phyloP scores from a whole-genome alignment of 2,113 vertebrate species.

The Hippocampus zosterae region DNA sequence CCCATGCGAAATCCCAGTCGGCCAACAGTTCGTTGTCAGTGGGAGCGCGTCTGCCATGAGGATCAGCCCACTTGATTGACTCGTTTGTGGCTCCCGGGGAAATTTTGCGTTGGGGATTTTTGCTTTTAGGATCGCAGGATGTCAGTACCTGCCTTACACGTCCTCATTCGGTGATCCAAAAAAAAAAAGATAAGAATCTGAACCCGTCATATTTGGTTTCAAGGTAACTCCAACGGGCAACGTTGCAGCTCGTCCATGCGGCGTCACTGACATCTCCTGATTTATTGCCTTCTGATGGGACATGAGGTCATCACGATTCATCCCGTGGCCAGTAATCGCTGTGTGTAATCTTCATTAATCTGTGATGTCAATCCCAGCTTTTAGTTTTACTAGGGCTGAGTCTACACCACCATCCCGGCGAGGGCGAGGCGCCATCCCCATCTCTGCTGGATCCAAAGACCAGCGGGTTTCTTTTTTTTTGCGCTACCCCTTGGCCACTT shows the following conservation, averaged over 20 bases:
- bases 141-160: background rate
- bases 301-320: conserved; percentile 54
- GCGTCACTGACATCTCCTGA: conserved; percentile 51
- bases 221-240: conserved; percentile 33
- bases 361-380: conserved; percentile 67
- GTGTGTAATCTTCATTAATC: conserved; percentile 74
- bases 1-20: conserved; percentile 49
- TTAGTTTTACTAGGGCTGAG: conserved; percentile 51
- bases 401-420: conserved; percentile 37
- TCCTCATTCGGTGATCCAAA: background rate
- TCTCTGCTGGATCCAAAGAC: background rate
- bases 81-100: conserved; percentile 23
- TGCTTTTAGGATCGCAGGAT: background rate
- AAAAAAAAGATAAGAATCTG: background rate
- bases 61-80: conserved; percentile 48
- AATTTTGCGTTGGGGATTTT: conserved; percentile 3
- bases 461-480: conserved; percentile 2
- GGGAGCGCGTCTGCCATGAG: conserved; percentile 22
- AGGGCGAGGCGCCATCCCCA: conserved; percentile 8
- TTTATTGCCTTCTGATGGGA: conserved; percentile 64
- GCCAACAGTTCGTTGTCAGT: conserved; percentile 41
- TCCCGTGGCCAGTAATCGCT: conserved; percentile 55
- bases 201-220: background rate
- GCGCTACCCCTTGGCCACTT: background rate
- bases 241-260: conserved; percentile 36